phyloP scores from a whole-genome alignment of 2,113 vertebrate species.

The Nannobrachium achirus region DNA sequence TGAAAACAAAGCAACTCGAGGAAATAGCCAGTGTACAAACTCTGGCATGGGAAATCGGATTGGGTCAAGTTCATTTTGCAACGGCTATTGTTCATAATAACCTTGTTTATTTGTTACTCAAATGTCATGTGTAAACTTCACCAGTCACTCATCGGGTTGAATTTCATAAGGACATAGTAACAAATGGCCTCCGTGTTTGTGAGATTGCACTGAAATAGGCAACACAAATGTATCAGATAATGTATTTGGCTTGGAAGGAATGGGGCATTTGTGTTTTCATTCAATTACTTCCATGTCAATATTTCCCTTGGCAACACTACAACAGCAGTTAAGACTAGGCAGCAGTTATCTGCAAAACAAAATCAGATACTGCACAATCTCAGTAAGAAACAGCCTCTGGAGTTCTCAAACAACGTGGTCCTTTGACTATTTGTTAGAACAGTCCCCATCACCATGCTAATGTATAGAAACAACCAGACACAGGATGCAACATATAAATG shows the following conservation, averaged over 20 bases:
- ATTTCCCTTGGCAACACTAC: background rate
- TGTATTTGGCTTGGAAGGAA: background rate
- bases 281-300: background rate
- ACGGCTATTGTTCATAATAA: background rate
- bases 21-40: constrained; percentile 22
- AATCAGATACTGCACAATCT: background rate
- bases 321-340: background rate
- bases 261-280: background rate
- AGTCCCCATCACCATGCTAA: background rate
- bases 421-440: background rate
- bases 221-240: background rate
- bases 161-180: background rate
- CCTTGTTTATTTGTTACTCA: too few species aligned
- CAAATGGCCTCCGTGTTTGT: too few species aligned
- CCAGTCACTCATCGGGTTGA: background rate
- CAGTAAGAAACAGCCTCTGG: background rate
- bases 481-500: background rate
- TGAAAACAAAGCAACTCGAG: background rate
- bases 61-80: background rate
- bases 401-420: too few species aligned
- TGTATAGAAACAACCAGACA: background rate
- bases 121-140: background rate
- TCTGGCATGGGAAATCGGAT: constrained; percentile 15
- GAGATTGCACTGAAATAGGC: too few species aligned
- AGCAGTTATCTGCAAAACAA: background rate